Base-by-base conservation (phyloP, 2,888 invertebrate species). In the Sceliomorpha sp. region DNA sequence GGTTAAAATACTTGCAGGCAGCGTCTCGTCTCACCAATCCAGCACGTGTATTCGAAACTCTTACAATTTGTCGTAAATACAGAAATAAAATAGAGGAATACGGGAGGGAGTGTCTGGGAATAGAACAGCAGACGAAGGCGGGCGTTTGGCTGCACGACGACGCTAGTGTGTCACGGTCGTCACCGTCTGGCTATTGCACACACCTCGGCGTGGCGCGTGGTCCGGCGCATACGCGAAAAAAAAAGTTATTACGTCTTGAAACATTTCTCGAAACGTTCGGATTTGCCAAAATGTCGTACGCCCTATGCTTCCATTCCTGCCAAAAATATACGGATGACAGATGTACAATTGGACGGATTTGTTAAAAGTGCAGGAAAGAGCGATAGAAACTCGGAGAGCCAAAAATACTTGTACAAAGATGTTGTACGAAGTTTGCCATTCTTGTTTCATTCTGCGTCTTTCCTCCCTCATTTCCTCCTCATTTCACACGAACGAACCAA, bases 101-200 rank as follows among this genome's bases (percentile, higher is more conserved):
- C 45, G 45, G 45, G 45, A 45, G 27, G n/a, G 32, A n/a, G n/a
- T n/a, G 36, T 37, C 64, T 51, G 45, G 42, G 66, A 58, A 58
- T 66, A 59, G 66, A 66, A 66, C 39, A 55, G 42, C n/a, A 13
- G 39, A 27, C 53, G 45, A 64, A 55, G 64, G 66, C 45, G 53
- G 55, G 50, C 17, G 50, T n/a, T 29, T 20, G 9, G 56, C 50
- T 37, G 56, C 56, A 47, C 47, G 51, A 47, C 47, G 51, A 50
- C 63, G 66, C 40, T 51, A 67, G 66, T 67, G 48, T 67, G 67
- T 67, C 67, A 67, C 42, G 67, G 67, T 48, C 67, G 67, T 37
- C 48, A 5, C 42, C 15, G 66, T 60, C 53, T 59, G 67, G 55
- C 15, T 17, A 24, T 56, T 42, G 36, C 42, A 17, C 10, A 32